Conservation (phyloP, 1,140 invertebrate genomes). For the Pseudomyrmex concolor region DNA sequence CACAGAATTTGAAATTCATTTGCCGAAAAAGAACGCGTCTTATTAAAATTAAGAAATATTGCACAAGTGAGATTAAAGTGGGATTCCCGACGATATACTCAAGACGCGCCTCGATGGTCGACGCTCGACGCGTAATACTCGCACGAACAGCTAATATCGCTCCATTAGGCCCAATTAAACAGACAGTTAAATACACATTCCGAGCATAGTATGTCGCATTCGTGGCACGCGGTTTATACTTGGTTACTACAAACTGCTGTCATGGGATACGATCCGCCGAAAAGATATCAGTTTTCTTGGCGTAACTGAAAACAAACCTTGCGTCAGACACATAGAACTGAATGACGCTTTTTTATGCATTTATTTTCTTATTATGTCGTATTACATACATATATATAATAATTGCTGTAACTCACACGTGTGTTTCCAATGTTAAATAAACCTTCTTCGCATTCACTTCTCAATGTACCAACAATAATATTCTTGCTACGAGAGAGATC, state of each 20-base stretch:
- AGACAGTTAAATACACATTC: constrained; percentile 79
- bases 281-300: constrained; percentile 10
- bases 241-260: not conserved
- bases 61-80: constrained; percentile 4
- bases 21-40: not conserved
- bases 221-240: constrained; percentile 47
- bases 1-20: not conserved
- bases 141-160: constrained; percentile 80
- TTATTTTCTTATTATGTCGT: not conserved
- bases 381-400: constrained; percentile 10
- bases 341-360: too few relatives aligned
- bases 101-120: constrained; percentile 50
- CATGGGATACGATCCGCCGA: constrained; percentile 8
- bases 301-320: not conserved
- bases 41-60: constrained; percentile 27
- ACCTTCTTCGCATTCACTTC: not conserved
- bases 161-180: constrained; percentile 84
- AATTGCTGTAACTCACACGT: not conserved
- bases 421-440: not conserved
- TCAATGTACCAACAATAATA: not conserved
- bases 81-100: constrained; percentile 23
- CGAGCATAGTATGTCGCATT: constrained; percentile 71
- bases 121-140: constrained; percentile 72
- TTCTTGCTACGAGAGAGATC: not conserved
- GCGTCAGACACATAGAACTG: not conserved